Evolutionary conservation across 2,888 invertebrate species (phyloP).

Genomic region (Choristoneura rosaceana): DNA sequence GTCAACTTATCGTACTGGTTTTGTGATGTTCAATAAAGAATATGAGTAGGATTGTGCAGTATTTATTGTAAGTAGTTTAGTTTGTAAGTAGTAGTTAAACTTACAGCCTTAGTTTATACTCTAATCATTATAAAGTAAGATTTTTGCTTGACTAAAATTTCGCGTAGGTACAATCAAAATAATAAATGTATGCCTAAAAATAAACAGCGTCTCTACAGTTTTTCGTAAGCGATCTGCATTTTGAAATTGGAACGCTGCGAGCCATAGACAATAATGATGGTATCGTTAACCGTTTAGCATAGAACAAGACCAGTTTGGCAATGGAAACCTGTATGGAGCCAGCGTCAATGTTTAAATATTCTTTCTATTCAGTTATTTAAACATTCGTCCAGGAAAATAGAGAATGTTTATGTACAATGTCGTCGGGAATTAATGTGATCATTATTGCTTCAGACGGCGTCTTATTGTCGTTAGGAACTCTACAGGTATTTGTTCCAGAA

Average conservation of each 20-base stretch:
- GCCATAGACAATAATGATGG: conserved; percentile 82
- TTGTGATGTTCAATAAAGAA: too few relatives aligned
- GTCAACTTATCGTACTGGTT: too few relatives aligned
- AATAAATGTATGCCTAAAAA: neutral
- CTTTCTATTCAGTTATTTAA: conserved; percentile 8
- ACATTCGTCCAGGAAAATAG: neutral
- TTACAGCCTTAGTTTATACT: too few relatives aligned
- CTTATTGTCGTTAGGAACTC: too few relatives aligned
- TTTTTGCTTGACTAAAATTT: too few relatives aligned
- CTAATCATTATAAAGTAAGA: too few relatives aligned
- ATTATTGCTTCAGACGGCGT: too few relatives aligned
- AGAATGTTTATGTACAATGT: neutral
- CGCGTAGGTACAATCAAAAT: neutral
- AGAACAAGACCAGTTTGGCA: conserved; percentile 77
- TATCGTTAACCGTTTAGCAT: conserved; percentile 83
- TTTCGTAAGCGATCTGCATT: conserved; percentile 62
- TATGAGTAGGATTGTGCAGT: too few relatives aligned
- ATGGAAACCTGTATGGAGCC: conserved; percentile 49
- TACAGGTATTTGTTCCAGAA: too few relatives aligned
- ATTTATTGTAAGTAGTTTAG: too few relatives aligned
- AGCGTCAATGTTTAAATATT: conserved; percentile 17
- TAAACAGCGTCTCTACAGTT: conserved; percentile 26
- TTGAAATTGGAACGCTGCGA: conserved; percentile 78
- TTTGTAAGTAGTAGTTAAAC: too few relatives aligned
- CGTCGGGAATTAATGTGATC: too few relatives aligned